phyloP scores from a whole-genome alignment of 2,113 vertebrate genomes.

The Typhlomys cinereus region DNA sequence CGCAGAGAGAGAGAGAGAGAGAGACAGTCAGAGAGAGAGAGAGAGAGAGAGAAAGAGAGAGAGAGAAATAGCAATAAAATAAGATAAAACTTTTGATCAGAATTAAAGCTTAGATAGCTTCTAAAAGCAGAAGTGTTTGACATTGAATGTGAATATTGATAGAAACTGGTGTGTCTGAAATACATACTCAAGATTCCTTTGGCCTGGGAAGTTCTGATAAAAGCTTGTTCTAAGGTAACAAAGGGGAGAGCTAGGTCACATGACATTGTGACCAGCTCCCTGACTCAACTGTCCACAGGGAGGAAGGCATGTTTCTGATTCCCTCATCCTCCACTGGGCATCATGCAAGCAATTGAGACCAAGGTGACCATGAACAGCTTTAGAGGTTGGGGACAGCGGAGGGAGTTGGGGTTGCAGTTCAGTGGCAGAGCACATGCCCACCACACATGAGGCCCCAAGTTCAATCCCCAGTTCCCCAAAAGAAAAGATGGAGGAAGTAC shows the following conservation, averaged over 20 bases:
- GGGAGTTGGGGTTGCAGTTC: not conserved
- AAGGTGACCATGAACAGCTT: not conserved
- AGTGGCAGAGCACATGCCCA: not conserved
- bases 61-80: not conserved
- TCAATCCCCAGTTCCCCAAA: not conserved
- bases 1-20: not conserved
- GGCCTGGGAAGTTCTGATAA: not conserved
- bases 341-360: not conserved
- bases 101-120: not conserved
- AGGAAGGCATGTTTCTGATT: not conserved
- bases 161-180: not conserved
- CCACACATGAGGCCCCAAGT: not conserved
- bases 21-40: not conserved
- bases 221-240: not conserved
- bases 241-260: not conserved
- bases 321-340: not conserved
- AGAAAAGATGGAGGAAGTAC: not conserved
- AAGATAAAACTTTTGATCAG: not conserved
- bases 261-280: not conserved
- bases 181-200: not conserved
- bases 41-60: not conserved
- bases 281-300: not conserved
- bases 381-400: no score
- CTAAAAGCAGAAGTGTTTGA: not conserved
- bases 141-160: not conserved